phyloP scores from a whole-genome alignment of 2,888 invertebrate genomes.

The Drosophila nigricruria region DNA sequence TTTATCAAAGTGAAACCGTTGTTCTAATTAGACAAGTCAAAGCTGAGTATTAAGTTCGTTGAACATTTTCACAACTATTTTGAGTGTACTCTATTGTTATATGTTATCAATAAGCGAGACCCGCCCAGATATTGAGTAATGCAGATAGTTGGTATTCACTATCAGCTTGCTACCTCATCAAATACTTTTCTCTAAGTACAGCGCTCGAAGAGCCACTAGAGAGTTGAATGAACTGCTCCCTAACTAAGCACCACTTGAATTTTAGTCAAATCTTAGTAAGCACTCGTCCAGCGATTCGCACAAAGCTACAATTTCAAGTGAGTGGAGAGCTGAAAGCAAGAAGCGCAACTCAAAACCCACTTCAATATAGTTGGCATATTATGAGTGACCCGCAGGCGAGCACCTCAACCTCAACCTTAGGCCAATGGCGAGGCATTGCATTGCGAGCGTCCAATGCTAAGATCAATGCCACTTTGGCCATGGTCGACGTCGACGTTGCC shows the following conservation, averaged over 20 bases:
- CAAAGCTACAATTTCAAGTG: constrained; percentile 44
- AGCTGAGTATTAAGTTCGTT: constrained; percentile 13
- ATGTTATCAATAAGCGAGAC: constrained; percentile 23
- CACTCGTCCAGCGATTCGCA: constrained; percentile 31
- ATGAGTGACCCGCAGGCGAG: constrained; percentile 67
- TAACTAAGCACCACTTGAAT: constrained; percentile 54
- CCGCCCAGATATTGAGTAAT: constrained; percentile 17
- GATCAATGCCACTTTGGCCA: constrained; percentile 76
- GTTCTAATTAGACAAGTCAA: constrained; percentile 24
- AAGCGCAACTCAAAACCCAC: constrained; percentile 54
- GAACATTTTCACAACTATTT: constrained; percentile 6
- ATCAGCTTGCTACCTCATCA: constrained; percentile 28
- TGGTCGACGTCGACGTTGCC: constrained; percentile 47
- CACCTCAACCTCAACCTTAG: constrained; percentile 63
- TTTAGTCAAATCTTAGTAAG: constrained; percentile 38
- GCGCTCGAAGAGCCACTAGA: constrained; percentile 34
- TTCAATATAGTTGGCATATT: constrained; percentile 43
- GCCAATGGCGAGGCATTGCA: constrained; percentile 7
- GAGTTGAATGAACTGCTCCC: constrained; percentile 47
- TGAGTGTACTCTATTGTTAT: not conserved
- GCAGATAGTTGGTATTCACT: constrained; percentile 14
- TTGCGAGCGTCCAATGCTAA: constrained; percentile 70
- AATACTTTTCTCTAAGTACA: constrained; percentile 18
- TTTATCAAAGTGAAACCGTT: constrained; percentile 6
- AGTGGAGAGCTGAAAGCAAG: constrained; percentile 33